A percentile compares a stretch with the other conserved stretches of the same genome.
These are phyloP conservation scores for Halcyon chelicuti DNA, from an alignment of 2,797 vertebrate species.

Conservation along the genomic window DNA sequence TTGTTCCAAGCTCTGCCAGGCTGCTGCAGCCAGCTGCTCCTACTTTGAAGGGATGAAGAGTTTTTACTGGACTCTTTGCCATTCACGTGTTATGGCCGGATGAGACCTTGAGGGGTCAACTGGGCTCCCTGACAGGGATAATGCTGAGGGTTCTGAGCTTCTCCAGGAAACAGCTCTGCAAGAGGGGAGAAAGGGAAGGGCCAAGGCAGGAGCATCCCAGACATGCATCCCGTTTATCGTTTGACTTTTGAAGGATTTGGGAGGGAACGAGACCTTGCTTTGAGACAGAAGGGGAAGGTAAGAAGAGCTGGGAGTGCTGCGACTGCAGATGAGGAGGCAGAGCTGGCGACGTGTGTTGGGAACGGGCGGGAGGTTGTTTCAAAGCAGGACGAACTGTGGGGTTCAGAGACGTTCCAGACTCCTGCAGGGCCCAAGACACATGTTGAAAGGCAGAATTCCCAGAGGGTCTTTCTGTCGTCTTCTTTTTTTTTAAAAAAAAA, in stretches of 20 bases:
- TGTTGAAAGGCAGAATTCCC: constrained; percentile 61
- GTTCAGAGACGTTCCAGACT: constrained; percentile 61
- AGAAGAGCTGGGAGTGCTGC: neutral
- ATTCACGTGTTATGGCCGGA: accelerated
- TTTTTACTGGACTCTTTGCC: neutral
- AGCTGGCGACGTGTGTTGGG: neutral
- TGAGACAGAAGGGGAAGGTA: neutral
- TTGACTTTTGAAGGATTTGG: neutral
- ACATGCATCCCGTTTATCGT: neutral
- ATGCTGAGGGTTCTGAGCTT: neutral
- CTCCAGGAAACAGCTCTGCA: accelerated
- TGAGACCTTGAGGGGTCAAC: neutral
- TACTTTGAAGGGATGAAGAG: neutral
- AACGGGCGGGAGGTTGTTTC: constrained; percentile 3
- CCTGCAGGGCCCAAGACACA: constrained; percentile 63
- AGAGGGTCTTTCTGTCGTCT: constrained; percentile 43
- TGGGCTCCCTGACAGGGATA: accelerated
- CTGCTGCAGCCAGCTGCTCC: neutral
- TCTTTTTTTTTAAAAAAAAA: neutral
- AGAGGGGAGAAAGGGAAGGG: accelerated
- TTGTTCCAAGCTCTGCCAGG: neutral
- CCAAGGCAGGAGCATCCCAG: neutral
- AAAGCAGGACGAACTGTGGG: constrained; percentile 44
- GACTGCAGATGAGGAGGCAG: constrained; percentile 44
- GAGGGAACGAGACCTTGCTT: neutral